Conservation (phyloP, 2,113 vertebrate genomes). For the Myiagra hebetior region DNA sequence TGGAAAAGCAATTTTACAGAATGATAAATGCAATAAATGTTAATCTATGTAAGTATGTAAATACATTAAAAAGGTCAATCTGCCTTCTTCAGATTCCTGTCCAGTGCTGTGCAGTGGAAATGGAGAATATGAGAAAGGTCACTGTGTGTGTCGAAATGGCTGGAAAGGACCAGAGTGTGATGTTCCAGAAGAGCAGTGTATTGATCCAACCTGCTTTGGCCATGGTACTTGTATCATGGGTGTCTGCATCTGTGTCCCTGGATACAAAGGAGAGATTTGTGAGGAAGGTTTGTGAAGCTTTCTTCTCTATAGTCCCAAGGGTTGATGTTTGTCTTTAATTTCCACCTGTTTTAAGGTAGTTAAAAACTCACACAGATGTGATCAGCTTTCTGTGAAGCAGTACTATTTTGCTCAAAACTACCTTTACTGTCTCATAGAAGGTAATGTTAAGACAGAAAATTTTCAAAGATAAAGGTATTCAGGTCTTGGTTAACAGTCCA, state of each 20-base stretch:
- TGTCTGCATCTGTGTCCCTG: constrained; percentile 89
- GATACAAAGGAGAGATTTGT: constrained; percentile 94
- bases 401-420: background rate
- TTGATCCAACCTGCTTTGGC: constrained; percentile 95
- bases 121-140: constrained; percentile 92
- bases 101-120: constrained; percentile 95
- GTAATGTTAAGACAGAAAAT: background rate
- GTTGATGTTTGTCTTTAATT: background rate
- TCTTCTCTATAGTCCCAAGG: fast-evolving
- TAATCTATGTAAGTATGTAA: constrained; percentile 25
- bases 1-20: background rate
- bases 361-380: background rate
- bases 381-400: background rate
- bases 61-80: background rate
- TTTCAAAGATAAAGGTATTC: background rate
- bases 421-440: background rate
- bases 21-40: background rate
- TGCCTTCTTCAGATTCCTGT: constrained; percentile 85
- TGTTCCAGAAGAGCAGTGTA: constrained; percentile 92
- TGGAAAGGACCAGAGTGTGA: constrained; percentile 97
- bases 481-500: background rate
- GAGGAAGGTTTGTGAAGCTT: constrained; percentile 84
- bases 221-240: constrained; percentile 93
- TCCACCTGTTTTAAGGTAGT: background rate
- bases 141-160: constrained; percentile 88